Percentiles rank a stretch among this genome's conserved stretches.
phyloP scores from a whole-genome alignment of 2,797 vertebrate species.

The Myotis pilosus region DNA sequence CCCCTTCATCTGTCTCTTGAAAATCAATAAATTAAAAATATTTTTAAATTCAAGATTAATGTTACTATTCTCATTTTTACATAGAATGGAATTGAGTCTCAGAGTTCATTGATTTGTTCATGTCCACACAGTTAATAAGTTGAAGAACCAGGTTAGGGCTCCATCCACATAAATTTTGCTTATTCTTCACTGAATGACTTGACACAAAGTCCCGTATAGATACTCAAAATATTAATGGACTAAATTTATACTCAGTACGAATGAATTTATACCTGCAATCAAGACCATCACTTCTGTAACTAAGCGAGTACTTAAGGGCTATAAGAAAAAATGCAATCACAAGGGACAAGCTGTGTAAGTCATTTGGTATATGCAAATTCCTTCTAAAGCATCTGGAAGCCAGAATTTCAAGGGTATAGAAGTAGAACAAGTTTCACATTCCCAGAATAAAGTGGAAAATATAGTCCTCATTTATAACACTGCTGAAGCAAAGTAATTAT shows the following conservation, averaged over 20 bases:
- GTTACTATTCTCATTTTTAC: slow-evolving; percentile 20
- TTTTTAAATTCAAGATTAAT: background rate
- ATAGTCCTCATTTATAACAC: background rate
- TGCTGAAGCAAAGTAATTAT: background rate
- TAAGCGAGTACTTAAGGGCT: background rate
- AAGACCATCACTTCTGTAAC: background rate
- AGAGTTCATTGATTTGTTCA: background rate
- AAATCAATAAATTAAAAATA: background rate
- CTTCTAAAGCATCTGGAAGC: background rate
- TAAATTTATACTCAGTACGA: background rate
- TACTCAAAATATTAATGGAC: background rate
- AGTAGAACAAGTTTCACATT: background rate
- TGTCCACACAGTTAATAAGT: background rate
- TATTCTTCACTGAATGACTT: background rate
- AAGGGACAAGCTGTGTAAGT: background rate
- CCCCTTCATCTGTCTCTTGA: too few species aligned
- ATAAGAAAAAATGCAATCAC: background rate
- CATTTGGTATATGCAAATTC: background rate
- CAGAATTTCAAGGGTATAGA: slow-evolving; percentile 2
- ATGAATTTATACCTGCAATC: background rate
- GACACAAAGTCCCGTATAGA: background rate
- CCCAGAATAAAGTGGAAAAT: background rate
- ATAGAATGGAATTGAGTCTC: background rate
- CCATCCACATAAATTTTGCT: background rate
- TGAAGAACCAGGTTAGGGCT: background rate